Evolutionary conservation across 2,797 vertebrate genomes (phyloP), one percentile per base, ranked within the genome.

Genomic region (Manis pentadactyla): DNA sequence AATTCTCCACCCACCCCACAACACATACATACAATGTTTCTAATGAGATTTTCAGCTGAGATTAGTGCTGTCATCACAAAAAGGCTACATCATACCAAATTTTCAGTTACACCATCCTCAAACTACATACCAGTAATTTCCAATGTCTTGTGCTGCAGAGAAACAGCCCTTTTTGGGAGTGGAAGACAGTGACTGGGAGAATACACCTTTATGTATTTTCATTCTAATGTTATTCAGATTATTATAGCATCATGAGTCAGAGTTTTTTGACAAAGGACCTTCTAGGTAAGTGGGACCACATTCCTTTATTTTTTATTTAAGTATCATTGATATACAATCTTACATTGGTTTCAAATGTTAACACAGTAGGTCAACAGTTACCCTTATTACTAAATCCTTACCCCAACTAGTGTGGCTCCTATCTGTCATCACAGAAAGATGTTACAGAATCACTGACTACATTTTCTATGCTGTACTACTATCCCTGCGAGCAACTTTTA

Each of bases 111-210:
- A 73, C 14, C 25, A 66, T 34, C 10, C 88, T 74, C 17, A 84
- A 88, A 87, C 13, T 53, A 74, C n/a, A 34, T 46, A 63, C 68
- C n/a, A 77, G n/a, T 63, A 87, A 88, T 59, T 85, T 92, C 71
- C 10, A 84, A 78, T 66, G 51, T 88, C 79, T 79, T 68, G 12
- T 84, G 18, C 61, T 68, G 25, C 25, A 92, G 21, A 69, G 69
- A 78, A 92, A 77, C 8, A 59, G 21, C 6, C 53, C 27, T 73
- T 85, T 39, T 23, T 13, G 10, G 19, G 11, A 31, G 1, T 79
- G 23, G 79, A 66, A 66, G 53, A 17, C 46, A 79, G 5, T 57
- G 85, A 61, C 6, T 59, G 19, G 15, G 73, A 81, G 29, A 79
- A 74, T 34, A 2, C 63, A 79, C n/a, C 49, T 84, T 75, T 73